These are phyloP conservation scores for Aleiodes testaceus DNA, from an alignment of 2,888 invertebrate genomes.

Conservation along the genomic window DNA sequence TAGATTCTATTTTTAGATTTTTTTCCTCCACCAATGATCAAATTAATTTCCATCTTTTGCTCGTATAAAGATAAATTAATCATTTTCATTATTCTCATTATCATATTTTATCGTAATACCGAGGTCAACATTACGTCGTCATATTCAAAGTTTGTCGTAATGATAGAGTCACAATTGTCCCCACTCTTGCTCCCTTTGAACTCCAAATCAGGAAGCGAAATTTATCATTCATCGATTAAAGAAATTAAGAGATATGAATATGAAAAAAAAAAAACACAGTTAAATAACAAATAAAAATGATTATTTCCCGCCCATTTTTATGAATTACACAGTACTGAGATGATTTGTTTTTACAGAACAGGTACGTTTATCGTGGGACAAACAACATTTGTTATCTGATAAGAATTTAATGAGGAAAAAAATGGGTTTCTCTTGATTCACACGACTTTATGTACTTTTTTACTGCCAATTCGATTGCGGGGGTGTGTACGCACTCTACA, in stretches of 20 bases:
- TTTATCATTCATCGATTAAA: background rate
- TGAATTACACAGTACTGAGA: background rate
- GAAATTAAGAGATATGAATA: background rate
- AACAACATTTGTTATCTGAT: slow-evolving; percentile 43
- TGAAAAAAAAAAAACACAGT: background rate
- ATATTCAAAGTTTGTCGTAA: background rate
- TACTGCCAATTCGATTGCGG: too few species aligned
- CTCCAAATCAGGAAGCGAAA: background rate
- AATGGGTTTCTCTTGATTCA: background rate
- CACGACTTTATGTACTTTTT: too few species aligned
- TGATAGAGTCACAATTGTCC: background rate
- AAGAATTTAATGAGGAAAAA: slow-evolving; percentile 11
- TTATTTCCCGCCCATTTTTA: background rate
- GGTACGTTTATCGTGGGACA: slow-evolving; percentile 38
- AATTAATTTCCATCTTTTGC: too few species aligned
- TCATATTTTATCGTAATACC: background rate
- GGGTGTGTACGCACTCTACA: too few species aligned
- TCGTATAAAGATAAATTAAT: background rate
- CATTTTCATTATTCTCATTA: background rate
- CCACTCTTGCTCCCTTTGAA: slow-evolving; percentile 11
- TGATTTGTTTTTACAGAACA: slow-evolving; percentile 9
- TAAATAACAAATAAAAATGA: background rate
- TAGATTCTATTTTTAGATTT: background rate
- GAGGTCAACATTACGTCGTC: background rate
- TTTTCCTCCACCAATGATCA: background rate